Base-by-base conservation (phyloP, 2,113 vertebrate genomes). In the Semnopithecus entellus region DNA sequence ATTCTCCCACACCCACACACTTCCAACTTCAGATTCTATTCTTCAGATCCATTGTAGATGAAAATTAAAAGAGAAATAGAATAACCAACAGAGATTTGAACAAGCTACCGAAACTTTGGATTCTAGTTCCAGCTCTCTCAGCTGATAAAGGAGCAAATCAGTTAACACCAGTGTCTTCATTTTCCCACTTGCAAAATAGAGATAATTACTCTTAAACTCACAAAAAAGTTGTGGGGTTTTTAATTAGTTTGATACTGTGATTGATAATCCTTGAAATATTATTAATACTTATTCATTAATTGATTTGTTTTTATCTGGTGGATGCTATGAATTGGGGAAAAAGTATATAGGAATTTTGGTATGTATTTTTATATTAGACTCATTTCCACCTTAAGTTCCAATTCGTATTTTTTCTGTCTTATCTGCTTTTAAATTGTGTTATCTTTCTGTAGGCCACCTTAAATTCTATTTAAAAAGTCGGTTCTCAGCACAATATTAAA, bases 341-440 rank as follows among this genome's bases (percentile, higher is more conserved):
- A 68, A 70, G 25, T 72, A 11, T 43, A 80, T n/a, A 92, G 50
- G 20, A 17, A 48, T 78, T 85, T 94, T 35, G 11, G 2, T 61
- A 64, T 84, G 12, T 89, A 38, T 68, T 95, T 96, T 97, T 89
- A 75, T 92, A 23, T 75, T 76, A 78, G 22, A 83, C 17, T 86
- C 32, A 95, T 76, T 97, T 95, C 38, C 7, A 68, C 90, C 90
- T 93, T 95, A 81, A 80, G 40, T 64, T 90, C 73, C 59, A 88
- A 68, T 91, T 96, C n/a, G 12, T 94, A 25, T 72, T 81, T 92
- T 20, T 79, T 68, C 25, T 90, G 52, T 79, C 23, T 95, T 48
- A 83, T 25, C 18, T 78, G 76, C 23, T 59, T 87, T 92, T 87
- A 97, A 94, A 95, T 94, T 95, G 32, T 92, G 35, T 88, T 91